Evolutionary conservation across 35 echinoderm and acorn worm genomes (phyloP), one percentile per base, ranked within the genome.

Genomic region (Hemicentrotus pulcherrimus): DNA sequence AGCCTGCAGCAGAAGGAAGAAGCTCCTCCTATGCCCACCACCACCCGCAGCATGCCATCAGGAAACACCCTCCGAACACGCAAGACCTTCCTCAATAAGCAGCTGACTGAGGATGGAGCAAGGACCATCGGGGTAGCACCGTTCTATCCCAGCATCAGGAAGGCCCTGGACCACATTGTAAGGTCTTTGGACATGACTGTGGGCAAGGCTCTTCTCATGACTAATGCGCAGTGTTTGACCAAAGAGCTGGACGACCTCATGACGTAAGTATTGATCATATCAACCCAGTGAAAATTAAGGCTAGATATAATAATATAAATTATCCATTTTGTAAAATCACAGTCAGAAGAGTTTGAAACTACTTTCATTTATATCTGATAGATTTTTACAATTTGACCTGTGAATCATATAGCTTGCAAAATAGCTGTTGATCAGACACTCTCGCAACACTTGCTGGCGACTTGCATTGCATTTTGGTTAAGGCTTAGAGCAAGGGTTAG

Each of bases 211-310:
- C 86, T 99, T n/a, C 88, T 99, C 60, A 99, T 99, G 98, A 99
- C 98, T 45, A 97, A 99, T 95, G 97, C 95, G 6, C 98, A 99
- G 95, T 97, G 97, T 95, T 32, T 97, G 11, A 98, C 95, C 86
- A 99, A 99, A 91, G 98, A 99, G 95, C 94, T 97, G 24, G 98
- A 99, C 94, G 98, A 99, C 59, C 96, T 99, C 22, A 97, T 99
- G 98, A 99, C 98, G 98, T 99, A 95, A 98, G 98, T 95, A 32
- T 90, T 30, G 19, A 78, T 78, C 18, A 78, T 78, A 78, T 78
- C 19, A n/a, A 14, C 52, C 52, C 22, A 78, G 0, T 78, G 65
- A n/a, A 70, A 70, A 55, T 55, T 10, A 55, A 55, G 14, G 8
- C 50, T 55, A 10, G 14, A 16, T 16, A 11, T 59, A 11, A 13